phyloP scores from a whole-genome alignment of 92 coral and sea anemone genomes.

The Epizoanthus illoricatus region DNA sequence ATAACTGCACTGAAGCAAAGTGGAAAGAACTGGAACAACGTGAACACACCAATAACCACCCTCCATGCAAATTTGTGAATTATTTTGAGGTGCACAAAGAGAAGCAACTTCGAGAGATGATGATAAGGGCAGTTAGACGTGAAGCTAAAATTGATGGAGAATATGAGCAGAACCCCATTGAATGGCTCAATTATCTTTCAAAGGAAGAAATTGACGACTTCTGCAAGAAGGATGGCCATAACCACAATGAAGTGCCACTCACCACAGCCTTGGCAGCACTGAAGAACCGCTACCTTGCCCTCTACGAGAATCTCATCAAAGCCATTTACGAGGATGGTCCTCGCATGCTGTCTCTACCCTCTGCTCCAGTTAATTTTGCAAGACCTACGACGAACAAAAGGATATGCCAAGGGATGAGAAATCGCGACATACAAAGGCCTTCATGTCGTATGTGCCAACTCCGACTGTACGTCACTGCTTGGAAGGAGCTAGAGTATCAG shows the following conservation, averaged over 20 bases:
- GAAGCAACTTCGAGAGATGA: conserved; percentile 41
- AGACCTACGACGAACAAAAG: conserved; percentile 43
- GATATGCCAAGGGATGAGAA: conserved; percentile 32
- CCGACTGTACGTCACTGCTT: neutral
- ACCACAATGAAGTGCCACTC: conserved; percentile 45
- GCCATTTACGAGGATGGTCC: conserved; percentile 50
- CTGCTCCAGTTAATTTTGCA: conserved; percentile 13
- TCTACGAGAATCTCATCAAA: conserved; percentile 37
- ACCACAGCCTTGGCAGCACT: conserved; percentile 36
- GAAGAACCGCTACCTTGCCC: conserved; percentile 38
- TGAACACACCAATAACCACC: conserved; percentile 42
- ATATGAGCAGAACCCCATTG: conserved; percentile 50
- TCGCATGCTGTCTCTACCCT: conserved; percentile 23
- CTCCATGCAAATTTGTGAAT: conserved; percentile 46
- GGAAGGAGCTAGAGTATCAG: neutral
- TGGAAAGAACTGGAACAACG: conserved; percentile 40
- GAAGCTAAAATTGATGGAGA: conserved; percentile 32
- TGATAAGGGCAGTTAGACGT: conserved; percentile 39
- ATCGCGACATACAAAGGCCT: conserved; percentile 13
- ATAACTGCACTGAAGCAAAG: conserved; percentile 36
- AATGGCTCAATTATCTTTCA: conserved; percentile 47
- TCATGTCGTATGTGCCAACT: conserved; percentile 9
- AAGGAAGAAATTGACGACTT: conserved; percentile 48
- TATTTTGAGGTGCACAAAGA: conserved; percentile 53
- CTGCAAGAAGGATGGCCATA: conserved; percentile 35